A percentile compares a stretch with the other conserved stretches of the same genome.
Conservation (phyloP, 1,140 invertebrate genomes). For the Sycophaga agraensis region DNA sequence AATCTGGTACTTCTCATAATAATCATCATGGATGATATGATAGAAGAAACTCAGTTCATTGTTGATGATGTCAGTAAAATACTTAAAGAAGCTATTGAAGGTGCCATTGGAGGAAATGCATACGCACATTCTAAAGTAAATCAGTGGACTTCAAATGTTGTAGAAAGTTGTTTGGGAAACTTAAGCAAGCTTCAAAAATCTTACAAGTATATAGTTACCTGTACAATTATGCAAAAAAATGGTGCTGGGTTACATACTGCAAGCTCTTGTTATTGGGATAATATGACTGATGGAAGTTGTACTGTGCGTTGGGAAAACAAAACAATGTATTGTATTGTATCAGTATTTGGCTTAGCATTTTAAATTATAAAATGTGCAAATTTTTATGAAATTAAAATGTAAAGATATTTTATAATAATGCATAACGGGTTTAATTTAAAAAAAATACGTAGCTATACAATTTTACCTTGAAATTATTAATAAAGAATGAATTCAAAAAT, state of each 20-base stretch:
- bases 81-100: slow-evolving; percentile 98
- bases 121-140: slow-evolving; percentile 97
- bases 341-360: slow-evolving; percentile 85
- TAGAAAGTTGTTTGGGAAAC: slow-evolving; percentile 88
- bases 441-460: no score
- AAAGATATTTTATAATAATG: no score
- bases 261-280: slow-evolving; percentile 97
- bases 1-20: background rate
- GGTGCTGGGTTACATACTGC: slow-evolving; percentile 95
- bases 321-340: slow-evolving; percentile 97
- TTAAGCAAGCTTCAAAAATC: slow-evolving; percentile 94
- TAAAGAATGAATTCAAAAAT: no score
- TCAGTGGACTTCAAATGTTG: slow-evolving; percentile 94
- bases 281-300: slow-evolving; percentile 92
- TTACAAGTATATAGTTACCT: slow-evolving; percentile 98
- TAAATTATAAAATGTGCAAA: slow-evolving; percentile 52
- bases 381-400: no score
- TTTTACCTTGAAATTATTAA: no score
- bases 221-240: slow-evolving; percentile 98
- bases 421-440: no score
- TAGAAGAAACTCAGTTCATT: slow-evolving; percentile 81
- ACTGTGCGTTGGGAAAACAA: slow-evolving; percentile 99
- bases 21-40: slow-evolving; percentile 39
- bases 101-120: slow-evolving; percentile 90
- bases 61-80: slow-evolving; percentile 99